phyloP scores from a whole-genome alignment of 2,113 vertebrate genomes.

The Burhinus oedicnemus region DNA sequence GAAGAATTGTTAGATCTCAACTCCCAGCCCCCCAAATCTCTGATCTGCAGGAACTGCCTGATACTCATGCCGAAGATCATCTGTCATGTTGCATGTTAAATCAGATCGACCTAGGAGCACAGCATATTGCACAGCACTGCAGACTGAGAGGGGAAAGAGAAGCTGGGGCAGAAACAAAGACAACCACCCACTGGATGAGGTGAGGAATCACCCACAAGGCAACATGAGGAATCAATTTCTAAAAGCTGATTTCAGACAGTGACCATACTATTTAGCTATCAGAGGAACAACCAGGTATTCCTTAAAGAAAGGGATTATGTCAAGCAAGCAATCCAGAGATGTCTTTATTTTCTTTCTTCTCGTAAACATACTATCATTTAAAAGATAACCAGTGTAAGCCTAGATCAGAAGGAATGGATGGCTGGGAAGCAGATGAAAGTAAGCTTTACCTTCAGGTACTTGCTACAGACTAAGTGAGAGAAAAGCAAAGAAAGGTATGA shows the following conservation, averaged over 20 bases:
- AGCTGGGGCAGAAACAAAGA: not conserved
- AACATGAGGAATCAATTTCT: not conserved
- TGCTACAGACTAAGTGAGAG: not conserved
- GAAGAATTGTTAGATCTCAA: not conserved
- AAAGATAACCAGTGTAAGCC: not conserved
- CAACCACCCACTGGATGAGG: not conserved
- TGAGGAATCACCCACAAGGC: not conserved
- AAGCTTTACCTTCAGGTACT: not conserved
- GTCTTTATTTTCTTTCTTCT: not conserved
- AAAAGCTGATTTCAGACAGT: not conserved
- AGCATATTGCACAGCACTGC: not conserved
- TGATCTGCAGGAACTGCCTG: not conserved
- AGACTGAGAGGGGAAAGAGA: not conserved
- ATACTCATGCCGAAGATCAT: not conserved
- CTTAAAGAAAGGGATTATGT: not conserved
- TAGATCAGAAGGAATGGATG: not conserved
- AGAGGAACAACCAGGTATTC: not conserved
- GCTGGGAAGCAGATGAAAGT: not conserved
- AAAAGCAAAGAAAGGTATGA: not conserved
- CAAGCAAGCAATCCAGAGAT: not conserved
- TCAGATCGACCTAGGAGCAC: not conserved
- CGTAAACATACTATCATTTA: not conserved
- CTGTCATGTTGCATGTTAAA: not conserved
- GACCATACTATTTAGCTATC: not conserved
- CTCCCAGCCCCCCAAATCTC: not conserved